Conservation (phyloP, 2,888 invertebrate genomes). For the Coelopa pilipes region DNA sequence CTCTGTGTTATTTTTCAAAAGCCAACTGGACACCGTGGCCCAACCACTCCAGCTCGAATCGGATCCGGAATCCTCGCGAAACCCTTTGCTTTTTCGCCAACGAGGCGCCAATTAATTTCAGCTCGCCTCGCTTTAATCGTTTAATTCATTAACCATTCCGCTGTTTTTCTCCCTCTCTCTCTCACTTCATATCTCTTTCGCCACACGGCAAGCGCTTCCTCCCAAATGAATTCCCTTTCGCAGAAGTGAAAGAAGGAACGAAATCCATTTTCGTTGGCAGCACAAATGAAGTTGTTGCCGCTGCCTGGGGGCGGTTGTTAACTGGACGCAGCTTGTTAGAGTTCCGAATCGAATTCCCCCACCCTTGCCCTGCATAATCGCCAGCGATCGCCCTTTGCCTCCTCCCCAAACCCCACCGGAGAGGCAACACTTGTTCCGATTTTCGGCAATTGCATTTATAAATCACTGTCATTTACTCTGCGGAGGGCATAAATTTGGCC, state of each 20-base stretch:
- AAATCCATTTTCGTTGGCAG: not conserved
- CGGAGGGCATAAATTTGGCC: conserved; percentile 32
- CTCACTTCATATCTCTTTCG: not conserved
- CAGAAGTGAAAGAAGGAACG: not conserved
- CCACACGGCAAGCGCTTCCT: not conserved
- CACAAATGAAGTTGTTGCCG: conserved; percentile 30
- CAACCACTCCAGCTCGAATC: no score
- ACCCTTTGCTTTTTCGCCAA: no score
- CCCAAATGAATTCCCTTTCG: not conserved
- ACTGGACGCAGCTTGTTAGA: conserved; percentile 30
- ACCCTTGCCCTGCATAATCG: not conserved
- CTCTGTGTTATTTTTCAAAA: no score
- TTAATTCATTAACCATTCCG: no score
- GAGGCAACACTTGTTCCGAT: conserved; percentile 18
- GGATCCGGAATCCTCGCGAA: no score
- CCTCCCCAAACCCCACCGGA: not conserved
- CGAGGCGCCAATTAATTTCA: no score
- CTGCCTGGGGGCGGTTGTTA: conserved; percentile 31
- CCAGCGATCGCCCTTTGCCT: not conserved
- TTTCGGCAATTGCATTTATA: conserved; percentile 35
- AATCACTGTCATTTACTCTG: conserved; percentile 34
- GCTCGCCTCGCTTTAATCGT: no score
- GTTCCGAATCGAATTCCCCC: no score
- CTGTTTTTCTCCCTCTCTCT: not conserved
- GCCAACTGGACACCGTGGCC: no score